A percentile compares a stretch with the other conserved stretches of the same genome.
These are phyloP conservation scores for Euplexia lucipara DNA, from an alignment of 2,888 invertebrate genomes.

Conservation along the genomic window DNA sequence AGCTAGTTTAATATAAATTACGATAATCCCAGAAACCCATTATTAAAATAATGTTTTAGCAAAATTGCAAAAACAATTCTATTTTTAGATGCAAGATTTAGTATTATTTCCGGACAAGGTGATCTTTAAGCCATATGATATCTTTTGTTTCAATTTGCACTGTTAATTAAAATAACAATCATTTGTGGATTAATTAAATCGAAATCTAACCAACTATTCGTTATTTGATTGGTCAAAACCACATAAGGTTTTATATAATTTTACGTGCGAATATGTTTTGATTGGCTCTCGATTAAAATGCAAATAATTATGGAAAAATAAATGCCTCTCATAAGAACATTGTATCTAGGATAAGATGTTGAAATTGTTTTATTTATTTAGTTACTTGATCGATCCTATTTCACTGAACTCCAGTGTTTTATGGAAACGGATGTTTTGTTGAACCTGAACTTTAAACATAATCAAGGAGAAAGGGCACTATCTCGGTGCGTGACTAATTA, in stretches of 20 bases:
- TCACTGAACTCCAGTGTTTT: not conserved
- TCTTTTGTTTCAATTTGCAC: slow-evolving; percentile 39
- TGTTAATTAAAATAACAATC: slow-evolving; percentile 31
- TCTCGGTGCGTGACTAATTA: slow-evolving; percentile 23
- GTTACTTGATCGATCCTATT: too few relatives aligned
- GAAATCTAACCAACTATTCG: slow-evolving; percentile 21
- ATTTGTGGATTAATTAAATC: slow-evolving; percentile 16
- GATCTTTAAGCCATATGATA: slow-evolving; percentile 10
- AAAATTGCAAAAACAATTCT: slow-evolving; percentile 40
- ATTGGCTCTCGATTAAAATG: slow-evolving; percentile 12
- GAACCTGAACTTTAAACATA: not conserved
- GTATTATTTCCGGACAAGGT: slow-evolving; percentile 27
- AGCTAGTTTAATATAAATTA: slow-evolving; percentile 39
- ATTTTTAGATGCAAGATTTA: not conserved
- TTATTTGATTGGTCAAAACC: slow-evolving; percentile 21
- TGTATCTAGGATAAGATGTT: too few relatives aligned
- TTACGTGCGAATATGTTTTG: slow-evolving; percentile 21
- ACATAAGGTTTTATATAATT: slow-evolving; percentile 11
- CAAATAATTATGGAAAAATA: too few relatives aligned
- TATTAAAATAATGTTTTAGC: slow-evolving; percentile 22
- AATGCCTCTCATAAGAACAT: too few relatives aligned
- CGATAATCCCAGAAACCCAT: slow-evolving; percentile 40
- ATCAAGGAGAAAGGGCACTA: slow-evolving; percentile 22
- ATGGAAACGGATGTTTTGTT: not conserved
- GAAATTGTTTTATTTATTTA: too few relatives aligned